Evolutionary conservation across 2,113 vertebrate species (phyloP), one percentile per base, ranked within the genome.

Genomic region (Platysternon megacephalum): DNA sequence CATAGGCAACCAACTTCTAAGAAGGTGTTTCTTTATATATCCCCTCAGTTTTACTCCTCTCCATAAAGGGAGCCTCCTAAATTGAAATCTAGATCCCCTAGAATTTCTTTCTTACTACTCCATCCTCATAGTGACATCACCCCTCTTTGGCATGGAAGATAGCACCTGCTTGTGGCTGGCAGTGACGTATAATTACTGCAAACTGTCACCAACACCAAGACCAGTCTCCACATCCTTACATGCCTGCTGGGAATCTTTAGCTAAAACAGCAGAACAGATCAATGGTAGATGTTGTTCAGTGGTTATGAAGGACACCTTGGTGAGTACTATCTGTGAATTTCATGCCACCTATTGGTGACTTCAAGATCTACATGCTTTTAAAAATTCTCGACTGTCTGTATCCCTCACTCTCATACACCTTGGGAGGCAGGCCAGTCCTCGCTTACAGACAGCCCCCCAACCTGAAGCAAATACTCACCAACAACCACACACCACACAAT

Each of bases 301-400:
- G 7, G 26, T 16, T 35, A n/a, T 35, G 55, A 82, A 90, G 52
- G 5, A 26, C 72, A 74, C 68, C 42, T 82, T 46, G 55, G 65
- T 22, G 83, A 48, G n/a, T 14, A 24, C 82, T 29, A 52, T 32
- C 65, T 95, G 44, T 24, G 42, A 28, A 88, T 84, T 86, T 92
- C 76, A 0, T 35, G 84, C 93, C 94, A 96, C 82, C 98, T 97
- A n/a, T 95, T 94, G 96, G 93, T 48, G 58, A 51, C 1, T 21
- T 26, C 0, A 17, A 89, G 53, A 84, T 61, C 46, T 88, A 84
- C 93, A 84, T 3, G 32, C 14, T 6, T 32, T 19, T 91, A 48
- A 19, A 51, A 65, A 11, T 0, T 14, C n/a, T 8, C 44, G 44
- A 46, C 44, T 46, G 44, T 46, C 44, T 46, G 44, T 46, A 46